Conservation (phyloP, 2,888 invertebrate species). For the Epistrophe grossulariae region DNA sequence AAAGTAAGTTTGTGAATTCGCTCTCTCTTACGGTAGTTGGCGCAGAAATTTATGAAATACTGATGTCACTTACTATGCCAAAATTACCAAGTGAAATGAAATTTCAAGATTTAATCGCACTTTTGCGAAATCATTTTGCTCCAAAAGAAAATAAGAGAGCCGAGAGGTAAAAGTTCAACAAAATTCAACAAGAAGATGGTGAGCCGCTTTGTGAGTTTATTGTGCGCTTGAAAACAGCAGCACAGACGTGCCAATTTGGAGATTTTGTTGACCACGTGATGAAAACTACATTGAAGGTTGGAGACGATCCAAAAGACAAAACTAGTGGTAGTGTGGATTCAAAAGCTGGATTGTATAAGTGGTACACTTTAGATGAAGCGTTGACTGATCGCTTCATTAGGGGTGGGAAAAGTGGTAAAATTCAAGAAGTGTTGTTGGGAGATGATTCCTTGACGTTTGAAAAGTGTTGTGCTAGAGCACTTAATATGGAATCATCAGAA, state of each 20-base stretch:
- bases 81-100: too few species aligned
- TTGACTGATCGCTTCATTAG: constrained; percentile 5
- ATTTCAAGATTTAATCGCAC: neutral
- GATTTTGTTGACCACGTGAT: constrained; percentile 27
- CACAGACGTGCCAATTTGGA: constrained; percentile 10
- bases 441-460: constrained; percentile 4
- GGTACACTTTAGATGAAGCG: constrained; percentile 3
- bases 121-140: neutral
- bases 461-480: constrained; percentile 1
- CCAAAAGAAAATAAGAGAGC: neutral
- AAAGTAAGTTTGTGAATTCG: too few species aligned
- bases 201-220: constrained; percentile 10
- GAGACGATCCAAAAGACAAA: neutral
- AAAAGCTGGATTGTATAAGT: neutral
- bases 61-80: too few species aligned
- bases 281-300: constrained; percentile 2
- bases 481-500: neutral
- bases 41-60: too few species aligned
- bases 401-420: constrained; percentile 9
- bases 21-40: too few species aligned
- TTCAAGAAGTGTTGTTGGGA: constrained; percentile 1
- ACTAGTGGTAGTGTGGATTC: constrained; percentile 71
- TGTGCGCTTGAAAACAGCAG: constrained; percentile 11
- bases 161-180: too few species aligned
- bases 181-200: too few species aligned